Conservation (phyloP, 1,140 invertebrate species). For the Phenacoccus solenopsis region DNA sequence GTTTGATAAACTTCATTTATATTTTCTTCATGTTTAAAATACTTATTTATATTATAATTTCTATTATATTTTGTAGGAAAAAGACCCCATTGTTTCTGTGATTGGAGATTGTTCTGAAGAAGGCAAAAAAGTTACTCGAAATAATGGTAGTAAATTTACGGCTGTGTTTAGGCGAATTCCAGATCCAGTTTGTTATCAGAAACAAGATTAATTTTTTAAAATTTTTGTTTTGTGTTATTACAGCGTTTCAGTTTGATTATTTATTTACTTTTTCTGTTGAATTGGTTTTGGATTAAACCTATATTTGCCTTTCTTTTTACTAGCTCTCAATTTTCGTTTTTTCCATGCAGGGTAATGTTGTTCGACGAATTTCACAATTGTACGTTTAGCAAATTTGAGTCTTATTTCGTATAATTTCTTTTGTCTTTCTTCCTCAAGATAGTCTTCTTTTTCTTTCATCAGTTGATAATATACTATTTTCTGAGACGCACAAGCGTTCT, state of each 20-base stretch:
- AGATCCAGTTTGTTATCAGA: constrained; percentile 34
- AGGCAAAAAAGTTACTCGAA: constrained; percentile 93
- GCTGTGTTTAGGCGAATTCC: constrained; percentile 72
- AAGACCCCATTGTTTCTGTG: constrained; percentile 75
- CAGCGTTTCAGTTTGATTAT: too few relatives aligned
- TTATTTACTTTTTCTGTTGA: not conserved
- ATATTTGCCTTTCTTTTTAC: constrained; percentile 1
- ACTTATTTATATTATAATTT: too few relatives aligned
- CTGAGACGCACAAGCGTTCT: not conserved
- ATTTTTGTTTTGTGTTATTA: not conserved
- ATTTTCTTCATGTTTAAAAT: too few relatives aligned
- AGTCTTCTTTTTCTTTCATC: constrained; percentile 12
- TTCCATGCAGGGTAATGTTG: constrained; percentile 4
- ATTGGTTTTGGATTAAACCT: not conserved
- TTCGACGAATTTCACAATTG: constrained; percentile 7
- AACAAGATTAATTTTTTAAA: not conserved
- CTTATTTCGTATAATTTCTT: not conserved
- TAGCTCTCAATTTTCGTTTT: not conserved
- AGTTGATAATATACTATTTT: not conserved
- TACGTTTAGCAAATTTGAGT: constrained; percentile 6
- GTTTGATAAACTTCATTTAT: not conserved
- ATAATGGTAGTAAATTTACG: constrained; percentile 84
- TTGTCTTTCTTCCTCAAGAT: not conserved
- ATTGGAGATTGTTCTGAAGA: constrained; percentile 91
- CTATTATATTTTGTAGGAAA: constrained; percentile 39